phyloP scores from a whole-genome alignment of 2,113 vertebrate species.

The Microcebus murinus region DNA sequence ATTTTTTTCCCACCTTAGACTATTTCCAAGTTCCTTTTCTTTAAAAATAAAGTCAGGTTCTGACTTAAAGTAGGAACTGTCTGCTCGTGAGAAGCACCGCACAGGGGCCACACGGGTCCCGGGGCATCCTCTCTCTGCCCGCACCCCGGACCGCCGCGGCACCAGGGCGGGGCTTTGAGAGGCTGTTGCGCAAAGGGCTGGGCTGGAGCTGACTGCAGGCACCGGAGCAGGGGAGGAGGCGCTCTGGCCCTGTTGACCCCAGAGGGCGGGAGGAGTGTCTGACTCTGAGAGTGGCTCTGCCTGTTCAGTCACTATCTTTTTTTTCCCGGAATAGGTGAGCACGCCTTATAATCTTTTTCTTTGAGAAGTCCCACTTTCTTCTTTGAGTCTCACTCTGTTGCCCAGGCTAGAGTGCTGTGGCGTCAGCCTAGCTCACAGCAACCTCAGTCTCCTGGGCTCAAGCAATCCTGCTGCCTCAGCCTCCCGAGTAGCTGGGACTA shows the following conservation, averaged over 20 bases:
- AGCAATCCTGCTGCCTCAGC: too few species aligned
- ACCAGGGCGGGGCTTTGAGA: not conserved
- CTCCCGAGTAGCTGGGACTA: too few species aligned
- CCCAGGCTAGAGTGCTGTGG: too few species aligned
- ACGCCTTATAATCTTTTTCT: not conserved
- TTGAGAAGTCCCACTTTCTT: too few species aligned
- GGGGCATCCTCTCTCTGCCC: not conserved
- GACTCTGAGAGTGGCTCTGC: not conserved
- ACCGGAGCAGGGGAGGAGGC: not conserved
- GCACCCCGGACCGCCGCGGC: not conserved
- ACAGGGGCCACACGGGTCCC: not conserved
- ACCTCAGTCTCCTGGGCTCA: too few species aligned
- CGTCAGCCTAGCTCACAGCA: too few species aligned
- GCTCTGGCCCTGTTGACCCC: too few species aligned
- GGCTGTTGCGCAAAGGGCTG: not conserved
- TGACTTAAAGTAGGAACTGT: not conserved
- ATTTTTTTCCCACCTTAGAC: not conserved
- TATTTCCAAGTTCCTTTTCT: not conserved
- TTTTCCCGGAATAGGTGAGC: not conserved
- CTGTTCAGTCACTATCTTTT: not conserved
- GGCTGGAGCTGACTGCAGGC: not conserved
- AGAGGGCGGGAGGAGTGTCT: not conserved
- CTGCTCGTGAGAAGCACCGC: not conserved
- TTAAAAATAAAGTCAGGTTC: not conserved
- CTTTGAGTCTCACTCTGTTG: too few species aligned